A percentile compares a stretch with the other conserved stretches of the same genome.
phyloP scores from a whole-genome alignment of 2,113 vertebrate species.

The Morone saxatilis region DNA sequence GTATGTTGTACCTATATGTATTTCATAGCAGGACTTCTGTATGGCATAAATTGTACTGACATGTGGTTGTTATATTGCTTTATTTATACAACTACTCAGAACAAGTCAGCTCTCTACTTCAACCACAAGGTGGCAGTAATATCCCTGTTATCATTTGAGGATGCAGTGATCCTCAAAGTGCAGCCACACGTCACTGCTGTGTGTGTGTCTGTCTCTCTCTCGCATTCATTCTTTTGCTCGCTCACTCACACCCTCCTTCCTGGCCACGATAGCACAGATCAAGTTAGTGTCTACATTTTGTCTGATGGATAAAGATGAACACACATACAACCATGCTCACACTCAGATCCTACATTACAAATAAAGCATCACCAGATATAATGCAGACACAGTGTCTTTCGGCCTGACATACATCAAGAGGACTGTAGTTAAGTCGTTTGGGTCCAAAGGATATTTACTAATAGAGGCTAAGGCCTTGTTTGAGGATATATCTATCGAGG shows the following conservation, averaged over 20 bases:
- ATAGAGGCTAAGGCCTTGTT: neutral
- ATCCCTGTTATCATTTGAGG: constrained; percentile 32
- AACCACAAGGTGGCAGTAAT: constrained; percentile 81
- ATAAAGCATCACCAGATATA: neutral
- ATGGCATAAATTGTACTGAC: neutral
- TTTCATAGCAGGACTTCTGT: neutral
- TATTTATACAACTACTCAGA: neutral
- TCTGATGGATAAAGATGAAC: neutral
- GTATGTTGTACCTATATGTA: neutral
- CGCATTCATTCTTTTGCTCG: neutral
- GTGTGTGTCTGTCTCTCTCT: neutral
- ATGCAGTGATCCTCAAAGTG: neutral
- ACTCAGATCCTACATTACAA: neutral
- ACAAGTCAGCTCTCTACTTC: constrained; percentile 20
- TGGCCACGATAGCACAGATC: constrained; percentile 4
- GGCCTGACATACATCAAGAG: neutral
- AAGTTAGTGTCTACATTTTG: constrained; percentile 27
- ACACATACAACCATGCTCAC: neutral
- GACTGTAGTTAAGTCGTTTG: neutral
- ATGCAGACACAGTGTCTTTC: neutral
- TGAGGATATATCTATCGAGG: neutral
- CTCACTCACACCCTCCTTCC: constrained; percentile 14
- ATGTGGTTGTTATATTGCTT: neutral
- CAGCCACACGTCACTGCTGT: constrained; percentile 33
- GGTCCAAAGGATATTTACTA: constrained; percentile 1